Conservation (phyloP, 2,113 vertebrate species). For the Ctenomys sociabilis region DNA sequence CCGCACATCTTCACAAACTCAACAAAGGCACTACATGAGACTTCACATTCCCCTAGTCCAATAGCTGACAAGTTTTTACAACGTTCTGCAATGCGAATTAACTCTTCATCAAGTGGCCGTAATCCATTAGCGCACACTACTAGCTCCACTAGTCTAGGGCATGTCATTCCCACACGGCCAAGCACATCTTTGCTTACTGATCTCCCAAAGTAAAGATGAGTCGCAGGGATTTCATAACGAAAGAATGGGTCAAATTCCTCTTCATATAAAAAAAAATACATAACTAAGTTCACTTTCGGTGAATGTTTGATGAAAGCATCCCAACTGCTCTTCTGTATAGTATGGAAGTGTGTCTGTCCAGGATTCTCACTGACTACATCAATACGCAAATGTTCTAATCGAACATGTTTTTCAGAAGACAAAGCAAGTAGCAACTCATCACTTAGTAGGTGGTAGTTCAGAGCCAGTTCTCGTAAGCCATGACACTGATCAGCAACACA, state of each 20-base stretch:
- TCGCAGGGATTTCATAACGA: slow-evolving; percentile 95
- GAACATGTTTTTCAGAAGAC: slow-evolving; percentile 96
- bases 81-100: slow-evolving; percentile 96
- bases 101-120: slow-evolving; percentile 96
- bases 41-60: slow-evolving; percentile 97
- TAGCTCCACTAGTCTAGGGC: slow-evolving; percentile 95
- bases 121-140: slow-evolving; percentile 98
- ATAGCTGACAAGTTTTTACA: slow-evolving; percentile 96
- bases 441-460: slow-evolving; percentile 96
- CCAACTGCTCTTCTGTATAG: slow-evolving; percentile 98
- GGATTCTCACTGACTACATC: slow-evolving; percentile 99
- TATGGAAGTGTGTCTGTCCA: slow-evolving; percentile 95
- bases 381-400: slow-evolving; percentile 96
- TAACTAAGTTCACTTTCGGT: slow-evolving; percentile 97
- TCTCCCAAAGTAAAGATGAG: slow-evolving; percentile 97
- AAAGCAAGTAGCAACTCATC: slow-evolving; percentile 96
- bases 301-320: slow-evolving; percentile 98
- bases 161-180: slow-evolving; percentile 96
- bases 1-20: slow-evolving; percentile 99
- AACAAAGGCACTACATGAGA: slow-evolving; percentile 98
- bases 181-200: slow-evolving; percentile 98
- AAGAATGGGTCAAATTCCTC: slow-evolving; percentile 98
- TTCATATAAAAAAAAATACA: slow-evolving; percentile 99
- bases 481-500: slow-evolving; percentile 97
- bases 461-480: slow-evolving; percentile 93